Percentiles rank a stretch among this genome's conserved stretches.
Evolutionary conservation across 2,113 vertebrate genomes (phyloP).

Genomic region (Felis chaus): DNA sequence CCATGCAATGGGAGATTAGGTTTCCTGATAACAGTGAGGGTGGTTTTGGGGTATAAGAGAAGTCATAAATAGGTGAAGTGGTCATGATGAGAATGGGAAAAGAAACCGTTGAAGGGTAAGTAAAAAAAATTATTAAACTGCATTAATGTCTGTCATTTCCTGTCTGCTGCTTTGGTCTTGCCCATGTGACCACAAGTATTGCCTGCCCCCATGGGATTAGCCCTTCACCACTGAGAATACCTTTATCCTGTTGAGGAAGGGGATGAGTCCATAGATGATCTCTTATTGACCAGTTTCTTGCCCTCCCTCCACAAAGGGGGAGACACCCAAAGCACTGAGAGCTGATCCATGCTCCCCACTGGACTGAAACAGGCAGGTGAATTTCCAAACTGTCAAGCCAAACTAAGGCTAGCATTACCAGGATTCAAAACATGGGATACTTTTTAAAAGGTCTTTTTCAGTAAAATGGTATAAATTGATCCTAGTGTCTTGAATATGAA

Average conservation of each 20-base stretch:
- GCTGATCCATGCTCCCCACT: no score
- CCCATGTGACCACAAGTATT: background rate
- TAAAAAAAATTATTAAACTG: background rate
- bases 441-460: background rate
- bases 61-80: background rate
- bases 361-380: background rate
- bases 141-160: background rate
- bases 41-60: background rate
- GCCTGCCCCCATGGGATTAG: background rate
- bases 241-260: background rate
- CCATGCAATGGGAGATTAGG: background rate
- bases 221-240: background rate
- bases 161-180: background rate
- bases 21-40: background rate
- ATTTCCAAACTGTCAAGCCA: background rate
- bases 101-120: background rate
- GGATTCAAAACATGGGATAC: background rate
- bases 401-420: background rate
- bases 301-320: background rate
- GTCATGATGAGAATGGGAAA: background rate
- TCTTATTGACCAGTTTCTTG: background rate
- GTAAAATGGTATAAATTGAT: background rate
- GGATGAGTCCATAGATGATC: background rate
- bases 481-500: background rate
- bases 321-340: background rate